Evolutionary conservation across 2,888 invertebrate genomes (phyloP).

Genomic region (Sarcophaga caerulescens): DNA sequence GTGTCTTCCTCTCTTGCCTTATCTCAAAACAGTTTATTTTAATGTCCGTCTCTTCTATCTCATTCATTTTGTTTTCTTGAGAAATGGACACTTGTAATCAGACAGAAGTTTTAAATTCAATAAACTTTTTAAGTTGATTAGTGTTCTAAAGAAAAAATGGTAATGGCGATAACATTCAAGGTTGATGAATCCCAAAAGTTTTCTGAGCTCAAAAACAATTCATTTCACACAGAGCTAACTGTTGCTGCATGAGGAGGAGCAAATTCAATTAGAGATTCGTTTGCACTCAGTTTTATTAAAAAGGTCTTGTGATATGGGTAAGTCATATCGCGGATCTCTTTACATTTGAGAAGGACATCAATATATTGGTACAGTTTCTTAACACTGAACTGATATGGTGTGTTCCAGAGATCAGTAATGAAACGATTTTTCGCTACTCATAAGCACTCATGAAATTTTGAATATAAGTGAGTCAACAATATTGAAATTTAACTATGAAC

Average conservation of each 20-base stretch:
- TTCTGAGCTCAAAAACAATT: neutral
- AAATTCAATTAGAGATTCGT: neutral
- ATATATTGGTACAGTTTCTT: too few relatives aligned
- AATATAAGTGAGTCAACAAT: too few relatives aligned
- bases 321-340: too few relatives aligned
- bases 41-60: too few relatives aligned
- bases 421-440: too few relatives aligned
- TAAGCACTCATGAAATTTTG: too few relatives aligned
- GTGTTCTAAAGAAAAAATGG: neutral
- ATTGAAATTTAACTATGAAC: too few relatives aligned
- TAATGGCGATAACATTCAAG: neutral
- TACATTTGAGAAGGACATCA: too few relatives aligned
- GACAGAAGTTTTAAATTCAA: slow-evolving; percentile 37
- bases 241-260: neutral
- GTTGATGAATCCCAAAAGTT: neutral
- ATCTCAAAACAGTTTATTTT: neutral
- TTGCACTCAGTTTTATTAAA: too few relatives aligned
- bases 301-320: too few relatives aligned
- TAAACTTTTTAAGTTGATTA: slow-evolving; percentile 18
- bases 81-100: slow-evolving; percentile 2
- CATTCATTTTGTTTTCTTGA: neutral
- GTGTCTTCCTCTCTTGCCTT: neutral
- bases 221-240: neutral
- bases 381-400: too few relatives aligned
- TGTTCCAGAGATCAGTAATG: too few relatives aligned